Conservation (phyloP, 1,140 invertebrate genomes). For the Hirudo medicinalis region DNA sequence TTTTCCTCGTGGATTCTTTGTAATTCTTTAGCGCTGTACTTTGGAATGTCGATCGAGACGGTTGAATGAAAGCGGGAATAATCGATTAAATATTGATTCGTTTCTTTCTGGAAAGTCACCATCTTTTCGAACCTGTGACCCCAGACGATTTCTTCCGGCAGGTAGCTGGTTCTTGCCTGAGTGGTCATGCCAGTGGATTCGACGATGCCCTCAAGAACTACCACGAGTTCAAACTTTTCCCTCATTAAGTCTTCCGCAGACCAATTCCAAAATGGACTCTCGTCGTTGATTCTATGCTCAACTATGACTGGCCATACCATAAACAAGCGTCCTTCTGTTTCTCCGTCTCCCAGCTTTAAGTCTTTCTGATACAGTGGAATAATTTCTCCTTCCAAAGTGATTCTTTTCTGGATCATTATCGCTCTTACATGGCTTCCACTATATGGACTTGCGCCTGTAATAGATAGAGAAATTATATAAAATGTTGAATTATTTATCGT, state of each 20-base stretch:
- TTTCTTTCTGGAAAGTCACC: conserved; percentile 33
- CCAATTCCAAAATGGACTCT: conserved; percentile 25
- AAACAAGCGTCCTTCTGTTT: conserved; percentile 20
- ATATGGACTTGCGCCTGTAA: conserved; percentile 79
- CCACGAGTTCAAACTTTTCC: conserved; percentile 24
- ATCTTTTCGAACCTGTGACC: conserved; percentile 23
- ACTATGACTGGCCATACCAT: conserved; percentile 26
- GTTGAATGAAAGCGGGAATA: conserved; percentile 36
- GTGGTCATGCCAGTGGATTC: conserved; percentile 25
- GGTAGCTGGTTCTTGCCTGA: conserved; percentile 69
- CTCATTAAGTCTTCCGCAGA: conserved; percentile 21
- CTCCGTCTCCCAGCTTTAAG: conserved; percentile 26
- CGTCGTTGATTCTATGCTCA: conserved; percentile 25
- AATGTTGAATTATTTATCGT: no score
- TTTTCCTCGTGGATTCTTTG: neutral
- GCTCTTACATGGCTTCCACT: conserved; percentile 78
- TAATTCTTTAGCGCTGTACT: conserved; percentile 29
- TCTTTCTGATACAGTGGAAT: conserved; percentile 30
- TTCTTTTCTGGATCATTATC: conserved; percentile 71
- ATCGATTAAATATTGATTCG: conserved; percentile 34
- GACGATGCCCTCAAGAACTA: conserved; percentile 25
- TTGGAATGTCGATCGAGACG: conserved; percentile 30
- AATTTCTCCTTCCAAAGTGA: conserved; percentile 52
- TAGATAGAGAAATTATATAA: no score
- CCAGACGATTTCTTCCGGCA: conserved; percentile 23